These are phyloP conservation scores for Nothocercus nigrocapillus DNA, from an alignment of 2,113 vertebrate species.

Conservation along the genomic window DNA sequence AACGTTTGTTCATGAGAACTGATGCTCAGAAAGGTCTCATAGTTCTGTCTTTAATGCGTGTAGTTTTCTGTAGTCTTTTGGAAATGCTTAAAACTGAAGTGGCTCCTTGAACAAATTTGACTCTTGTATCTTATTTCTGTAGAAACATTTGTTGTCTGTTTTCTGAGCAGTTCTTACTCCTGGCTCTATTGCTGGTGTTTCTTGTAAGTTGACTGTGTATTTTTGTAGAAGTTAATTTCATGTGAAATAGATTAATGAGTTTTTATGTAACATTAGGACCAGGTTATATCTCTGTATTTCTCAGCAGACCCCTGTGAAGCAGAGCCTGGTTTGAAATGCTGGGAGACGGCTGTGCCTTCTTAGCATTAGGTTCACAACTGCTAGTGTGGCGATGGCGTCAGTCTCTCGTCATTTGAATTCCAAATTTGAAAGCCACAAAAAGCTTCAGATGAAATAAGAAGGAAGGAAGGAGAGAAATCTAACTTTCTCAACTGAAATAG, in stretches of 20 bases:
- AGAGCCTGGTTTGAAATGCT: not conserved
- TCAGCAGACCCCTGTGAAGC: not conserved
- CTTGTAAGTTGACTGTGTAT: not conserved
- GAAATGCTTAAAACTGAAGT: not conserved
- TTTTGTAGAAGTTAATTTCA: not conserved
- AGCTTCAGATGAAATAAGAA: not conserved
- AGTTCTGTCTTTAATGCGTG: not conserved
- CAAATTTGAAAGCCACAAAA: slow-evolving; percentile 6
- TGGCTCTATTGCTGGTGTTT: not conserved
- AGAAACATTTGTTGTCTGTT: not conserved
- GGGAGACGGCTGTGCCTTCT: not conserved
- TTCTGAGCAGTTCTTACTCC: not conserved
- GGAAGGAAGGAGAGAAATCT: not conserved
- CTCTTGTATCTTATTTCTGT: not conserved
- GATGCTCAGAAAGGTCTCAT: not conserved
- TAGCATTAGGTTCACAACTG: not conserved
- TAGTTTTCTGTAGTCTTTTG: not conserved
- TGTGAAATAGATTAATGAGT: not conserved
- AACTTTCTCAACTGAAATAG: not conserved
- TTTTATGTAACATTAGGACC: not conserved
- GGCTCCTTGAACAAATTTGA: not conserved
- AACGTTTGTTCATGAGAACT: not conserved
- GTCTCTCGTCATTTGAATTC: not conserved
- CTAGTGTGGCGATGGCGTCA: not conserved
- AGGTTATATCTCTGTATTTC: not conserved